Base-by-base conservation (phyloP, 2,113 vertebrate species). In the Bungarus multicinctus region DNA sequence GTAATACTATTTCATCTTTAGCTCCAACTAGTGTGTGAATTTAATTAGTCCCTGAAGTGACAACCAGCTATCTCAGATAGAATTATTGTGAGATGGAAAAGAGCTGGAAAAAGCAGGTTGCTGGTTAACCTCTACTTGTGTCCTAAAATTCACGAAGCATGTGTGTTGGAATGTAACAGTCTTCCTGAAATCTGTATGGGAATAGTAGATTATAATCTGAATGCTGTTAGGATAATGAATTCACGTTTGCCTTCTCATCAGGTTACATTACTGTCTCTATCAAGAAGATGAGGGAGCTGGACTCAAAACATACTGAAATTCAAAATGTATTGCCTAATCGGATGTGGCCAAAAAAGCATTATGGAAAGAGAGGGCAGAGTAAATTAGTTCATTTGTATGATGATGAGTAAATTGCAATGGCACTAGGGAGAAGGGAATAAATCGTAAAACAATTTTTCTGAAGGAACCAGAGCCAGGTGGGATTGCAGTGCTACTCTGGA, bases 211-310 rank as follows among this genome's bases (percentile, higher is more conserved):
- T 81, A 55, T 74, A 55, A 81, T 57, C 91, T 43, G 52, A 91
- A 69, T 22, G 69, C 30, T 60, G 89, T 58, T 89, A 81, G 39
- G 85, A 4, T 92, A 88, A 92, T 53, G 91, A 85, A 85, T 92
- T 90, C 89, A 88, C 88, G 52, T 90, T 87, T 88, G 52, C 88
- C 88, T 86, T 54, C 25, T 43, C 91, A 58, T 92, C 89, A n/a
- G 50, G n/a, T 58, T 85, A n/a, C 91, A 81, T 92, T 92, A 87
- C 85, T 52, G 4, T 47, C 30, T 47, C 52, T 88, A 18, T 88
- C 93, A 92, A 57, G 88, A 69, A 52, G 57, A 88, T 2, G 50
- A 57, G 91, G 53, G 53, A 87, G 10, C 12, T 39, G 89, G 89
- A 85, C 54, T 81, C 43, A 25, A 88, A 87, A 50, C 85, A 52